Base-by-base conservation (phyloP, 2,888 invertebrate genomes). In the Amitus sp. region DNA sequence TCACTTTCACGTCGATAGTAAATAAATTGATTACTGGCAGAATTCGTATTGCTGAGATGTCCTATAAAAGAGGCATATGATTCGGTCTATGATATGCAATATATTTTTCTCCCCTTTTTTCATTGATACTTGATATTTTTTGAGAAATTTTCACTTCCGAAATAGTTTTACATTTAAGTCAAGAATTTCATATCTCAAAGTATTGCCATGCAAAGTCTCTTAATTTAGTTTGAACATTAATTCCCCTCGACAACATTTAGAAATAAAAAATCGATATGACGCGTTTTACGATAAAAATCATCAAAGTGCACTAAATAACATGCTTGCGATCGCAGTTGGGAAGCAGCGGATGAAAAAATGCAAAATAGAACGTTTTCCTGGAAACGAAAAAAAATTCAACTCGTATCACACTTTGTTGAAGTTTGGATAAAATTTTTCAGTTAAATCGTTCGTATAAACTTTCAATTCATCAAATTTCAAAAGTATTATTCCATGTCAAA, bases 81-180 rank as follows among this genome's bases (percentile, higher is more conserved):
- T n/a, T 23, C 7, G 23, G 17, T 34, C 40, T 28, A 28, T 58
- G 61, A 62, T 58, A 62, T 58, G 61, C 52, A 65, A 62, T 55
- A 59, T 58, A 62, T 62, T 55, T 42, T 57, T 47, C 55, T 59
- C 55, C 59, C 62, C 62, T 57, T 53, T 56, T 45, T 52, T 40
- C 39, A 45, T 55, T 30, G 34, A 51, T 39, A 43, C 28, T 48
- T 17, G 52, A 18, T 17, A 43, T 43, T 27, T 47, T 45, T 47
- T 19, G 18, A 43, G 28, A 51, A 42, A 40, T 46, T 12, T 4
- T 20, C 18, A 9, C 23, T 27, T 43, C 2, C 15, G 34, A 54
- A 47, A 13, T 9, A 33, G 12, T 23, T 49, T 37, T n/a, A 7
- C 9, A 39, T 37, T 23, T 23, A 23, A 23, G 7, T 23, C 7